phyloP scores from a whole-genome alignment of 2,797 vertebrate species.

The Podarcis siculus region DNA sequence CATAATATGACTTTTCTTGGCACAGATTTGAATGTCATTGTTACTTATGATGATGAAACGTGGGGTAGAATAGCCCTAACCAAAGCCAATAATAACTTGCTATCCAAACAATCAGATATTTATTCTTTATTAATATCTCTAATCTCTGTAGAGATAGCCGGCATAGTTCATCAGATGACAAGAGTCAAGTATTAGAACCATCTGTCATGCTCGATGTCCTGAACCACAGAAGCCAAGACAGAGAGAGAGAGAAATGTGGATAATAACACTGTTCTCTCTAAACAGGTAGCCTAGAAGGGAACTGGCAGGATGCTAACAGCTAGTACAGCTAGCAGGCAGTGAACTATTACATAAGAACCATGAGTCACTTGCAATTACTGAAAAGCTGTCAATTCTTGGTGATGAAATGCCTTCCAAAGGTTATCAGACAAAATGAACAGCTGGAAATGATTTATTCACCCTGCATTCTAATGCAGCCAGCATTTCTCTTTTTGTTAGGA shows the following conservation, averaged over 20 bases:
- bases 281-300: neutral
- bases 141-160: neutral
- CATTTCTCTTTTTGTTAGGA: slow-evolving; percentile 11
- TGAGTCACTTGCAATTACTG: slow-evolving; percentile 4
- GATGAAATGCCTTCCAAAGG: neutral
- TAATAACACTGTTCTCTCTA: neutral
- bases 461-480: neutral
- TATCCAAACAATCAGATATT: slow-evolving; percentile 6
- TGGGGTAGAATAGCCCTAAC: neutral
- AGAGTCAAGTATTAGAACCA: slow-evolving; percentile 3
- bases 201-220: neutral
- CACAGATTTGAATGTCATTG: neutral
- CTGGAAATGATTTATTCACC: neutral
- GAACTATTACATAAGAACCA: neutral
- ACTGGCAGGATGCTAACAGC: neutral
- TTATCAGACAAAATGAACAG: slow-evolving; percentile 29
- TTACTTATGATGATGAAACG: neutral
- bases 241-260: neutral
- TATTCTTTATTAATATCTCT: neutral
- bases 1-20: neutral
- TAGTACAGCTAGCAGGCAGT: neutral
- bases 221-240: neutral
- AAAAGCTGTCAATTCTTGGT: slow-evolving; percentile 14
- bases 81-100: neutral
- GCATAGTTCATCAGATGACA: neutral